These are phyloP conservation scores for Dromiciops gliroides DNA, from an alignment of 2,113 vertebrate species.

Conservation along the genomic window DNA sequence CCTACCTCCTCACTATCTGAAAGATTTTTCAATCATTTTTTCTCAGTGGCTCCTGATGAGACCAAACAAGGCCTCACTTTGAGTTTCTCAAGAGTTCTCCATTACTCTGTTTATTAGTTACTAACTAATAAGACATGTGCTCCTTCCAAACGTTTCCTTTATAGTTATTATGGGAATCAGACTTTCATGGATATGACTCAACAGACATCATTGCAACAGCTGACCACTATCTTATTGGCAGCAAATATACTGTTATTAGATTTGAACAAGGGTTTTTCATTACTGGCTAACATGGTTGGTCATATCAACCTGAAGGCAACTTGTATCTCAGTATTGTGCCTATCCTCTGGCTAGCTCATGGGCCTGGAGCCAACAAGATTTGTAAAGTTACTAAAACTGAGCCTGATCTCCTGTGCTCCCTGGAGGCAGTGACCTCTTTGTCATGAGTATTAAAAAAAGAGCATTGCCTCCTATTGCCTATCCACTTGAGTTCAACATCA, in stretches of 20 bases:
- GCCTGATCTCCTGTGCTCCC: not conserved
- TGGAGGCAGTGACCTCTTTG: not conserved
- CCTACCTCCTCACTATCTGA: not conserved
- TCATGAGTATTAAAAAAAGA: not conserved
- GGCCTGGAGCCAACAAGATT: not conserved
- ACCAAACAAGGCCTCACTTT: conserved; percentile 10
- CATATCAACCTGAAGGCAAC: conserved; percentile 30
- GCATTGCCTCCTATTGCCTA: not conserved
- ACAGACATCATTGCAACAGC: conserved; percentile 40
- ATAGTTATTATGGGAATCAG: conserved; percentile 42
- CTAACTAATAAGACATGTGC: conserved; percentile 46
- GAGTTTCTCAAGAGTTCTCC: conserved; percentile 8
- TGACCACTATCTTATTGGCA: conserved; percentile 59
- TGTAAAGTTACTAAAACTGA: conserved; percentile 17
- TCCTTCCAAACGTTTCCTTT: conserved; percentile 49
- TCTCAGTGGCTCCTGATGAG: not conserved
- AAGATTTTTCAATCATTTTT: not conserved
- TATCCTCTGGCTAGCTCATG: conserved; percentile 33
- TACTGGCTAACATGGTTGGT: conserved; percentile 55
- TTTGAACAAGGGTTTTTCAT: conserved; percentile 47
- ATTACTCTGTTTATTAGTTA: not conserved
- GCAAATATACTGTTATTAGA: not conserved
- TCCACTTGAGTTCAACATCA: not conserved
- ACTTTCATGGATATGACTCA: conserved; percentile 15
- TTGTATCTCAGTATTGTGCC: conserved; percentile 24